Base-by-base conservation (phyloP, 2,888 invertebrate genomes). In the Xiphydria camelus region DNA sequence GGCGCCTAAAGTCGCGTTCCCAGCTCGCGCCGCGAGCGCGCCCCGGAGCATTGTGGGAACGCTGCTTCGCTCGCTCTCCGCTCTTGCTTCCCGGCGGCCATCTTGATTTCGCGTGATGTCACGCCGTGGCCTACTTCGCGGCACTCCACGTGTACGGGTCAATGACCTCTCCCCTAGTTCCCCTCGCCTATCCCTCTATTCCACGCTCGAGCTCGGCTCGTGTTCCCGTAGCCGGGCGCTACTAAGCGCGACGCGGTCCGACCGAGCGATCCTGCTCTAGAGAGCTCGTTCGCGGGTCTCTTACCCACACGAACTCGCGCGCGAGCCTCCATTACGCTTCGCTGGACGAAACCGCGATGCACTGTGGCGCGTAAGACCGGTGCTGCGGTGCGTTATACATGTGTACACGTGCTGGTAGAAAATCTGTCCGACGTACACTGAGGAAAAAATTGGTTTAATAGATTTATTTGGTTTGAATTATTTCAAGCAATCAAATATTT, bases 131-230 rank as follows among this genome's bases (percentile, higher is more conserved):
- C 70, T 71, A 71, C 70, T 70, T 71, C 47, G 48, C 45, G 48
- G 47, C 56, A 54, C 64, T 70, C 70, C 70, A 70, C 70, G 70
- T 70, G 70, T 66, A 60, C 62, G 66, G 70, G 70, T 71, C 70
- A 64, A 63, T 64, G 70, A 64, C 66, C 61, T 49, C 51, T 57
- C 56, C 56, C 54, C 54, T 53, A 60, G 57, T 47, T 46, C 44
- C 35, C 37, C 36, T 42, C 26, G 42, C 26, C 42, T 42, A 42
- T 42, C 35, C 34, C 23, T 35, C 42, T 34, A 34, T 39, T 26
- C 26, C 21, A 12, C 21, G 39, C 32, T 40, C 25, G 33, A 25
- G 34, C 43, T 3, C 10, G 36, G 26, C 32, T 7, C 23, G 32
- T 15, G 25, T 22, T 32, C 19, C 15, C 3, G 35, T 26, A 15